Evolutionary conservation across 2,113 vertebrate species (phyloP).

Genomic region (Oryzias curvinotus): DNA sequence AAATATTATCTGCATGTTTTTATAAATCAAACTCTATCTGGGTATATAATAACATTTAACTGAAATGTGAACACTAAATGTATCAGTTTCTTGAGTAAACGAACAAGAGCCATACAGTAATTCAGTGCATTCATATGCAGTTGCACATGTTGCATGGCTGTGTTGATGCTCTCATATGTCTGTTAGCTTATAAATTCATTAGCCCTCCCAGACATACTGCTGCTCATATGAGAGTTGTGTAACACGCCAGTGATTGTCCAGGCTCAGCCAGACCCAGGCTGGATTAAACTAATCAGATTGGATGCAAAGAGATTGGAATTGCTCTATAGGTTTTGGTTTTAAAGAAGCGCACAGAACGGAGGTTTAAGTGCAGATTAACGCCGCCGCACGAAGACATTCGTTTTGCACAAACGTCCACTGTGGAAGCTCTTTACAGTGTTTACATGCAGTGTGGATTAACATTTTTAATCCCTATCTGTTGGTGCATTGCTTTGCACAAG

Average conservation of each 20-base stretch:
- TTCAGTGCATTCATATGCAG: too few relatives aligned
- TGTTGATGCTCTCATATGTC: not conserved
- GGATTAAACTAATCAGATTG: slow-evolving; percentile 52
- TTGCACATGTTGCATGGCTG: not conserved
- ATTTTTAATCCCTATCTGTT: too few relatives aligned
- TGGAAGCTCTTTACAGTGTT: not conserved
- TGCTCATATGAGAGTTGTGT: slow-evolving; percentile 7
- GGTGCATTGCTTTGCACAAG: too few relatives aligned
- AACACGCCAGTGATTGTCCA: slow-evolving; percentile 1
- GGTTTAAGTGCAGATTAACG: slow-evolving; percentile 41
- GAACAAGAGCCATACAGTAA: too few relatives aligned
- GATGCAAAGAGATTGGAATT: slow-evolving; percentile 36
- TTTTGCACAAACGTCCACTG: slow-evolving; percentile 1
- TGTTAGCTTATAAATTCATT: not conserved
- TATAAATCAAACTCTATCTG: too few relatives aligned
- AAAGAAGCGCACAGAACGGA: slow-evolving; percentile 9
- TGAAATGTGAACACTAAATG: too few relatives aligned
- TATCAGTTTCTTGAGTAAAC: too few relatives aligned
- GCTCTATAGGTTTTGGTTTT: slow-evolving; percentile 43
- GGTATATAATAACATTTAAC: too few relatives aligned
- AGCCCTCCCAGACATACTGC: slow-evolving; percentile 1
- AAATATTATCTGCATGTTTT: too few relatives aligned
- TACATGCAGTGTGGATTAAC: too few relatives aligned
- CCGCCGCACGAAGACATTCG: slow-evolving; percentile 2
- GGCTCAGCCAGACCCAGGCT: slow-evolving; percentile 12